These are phyloP conservation scores for Sciurus carolinensis DNA, from an alignment of 2,797 vertebrate species.

Conservation along the genomic window DNA sequence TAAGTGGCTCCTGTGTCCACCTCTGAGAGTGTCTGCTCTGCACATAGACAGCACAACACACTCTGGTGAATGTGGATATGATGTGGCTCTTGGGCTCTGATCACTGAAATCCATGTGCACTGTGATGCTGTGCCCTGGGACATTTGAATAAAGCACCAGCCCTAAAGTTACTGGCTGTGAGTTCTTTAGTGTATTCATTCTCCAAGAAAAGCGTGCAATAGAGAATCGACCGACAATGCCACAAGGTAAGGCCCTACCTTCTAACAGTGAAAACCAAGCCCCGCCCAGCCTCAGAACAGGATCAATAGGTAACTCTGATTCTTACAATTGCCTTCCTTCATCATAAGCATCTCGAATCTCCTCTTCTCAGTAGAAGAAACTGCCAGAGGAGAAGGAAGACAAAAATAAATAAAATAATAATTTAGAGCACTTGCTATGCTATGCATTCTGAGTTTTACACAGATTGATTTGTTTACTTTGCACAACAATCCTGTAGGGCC, in stretches of 20 bases:
- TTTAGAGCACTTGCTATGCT: neutral
- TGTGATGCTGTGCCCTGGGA: neutral
- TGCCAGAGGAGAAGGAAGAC: neutral
- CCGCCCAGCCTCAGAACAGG: neutral
- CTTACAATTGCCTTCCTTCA: neutral
- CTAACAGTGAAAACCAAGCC: neutral
- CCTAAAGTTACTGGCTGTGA: neutral
- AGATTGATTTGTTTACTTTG: neutral
- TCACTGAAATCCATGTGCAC: neutral
- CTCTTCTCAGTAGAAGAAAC: neutral
- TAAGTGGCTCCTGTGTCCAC: neutral
- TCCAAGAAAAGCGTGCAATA: neutral
- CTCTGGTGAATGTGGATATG: neutral
- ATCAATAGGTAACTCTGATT: neutral
- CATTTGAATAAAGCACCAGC: neutral
- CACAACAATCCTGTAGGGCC: neutral
- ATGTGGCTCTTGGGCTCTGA: neutral
- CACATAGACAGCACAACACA: rapidly evolving
- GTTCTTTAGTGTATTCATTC: neutral
- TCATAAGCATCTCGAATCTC: neutral
- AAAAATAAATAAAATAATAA: neutral
- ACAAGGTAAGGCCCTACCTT: neutral
- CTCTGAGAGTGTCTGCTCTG: neutral
- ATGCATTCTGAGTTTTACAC: neutral
- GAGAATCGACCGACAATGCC: neutral